Percentiles rank a stretch among this genome's conserved stretches.
These are phyloP conservation scores for Cottus gobio DNA, from an alignment of 2,113 vertebrate species.

Conservation along the genomic window DNA sequence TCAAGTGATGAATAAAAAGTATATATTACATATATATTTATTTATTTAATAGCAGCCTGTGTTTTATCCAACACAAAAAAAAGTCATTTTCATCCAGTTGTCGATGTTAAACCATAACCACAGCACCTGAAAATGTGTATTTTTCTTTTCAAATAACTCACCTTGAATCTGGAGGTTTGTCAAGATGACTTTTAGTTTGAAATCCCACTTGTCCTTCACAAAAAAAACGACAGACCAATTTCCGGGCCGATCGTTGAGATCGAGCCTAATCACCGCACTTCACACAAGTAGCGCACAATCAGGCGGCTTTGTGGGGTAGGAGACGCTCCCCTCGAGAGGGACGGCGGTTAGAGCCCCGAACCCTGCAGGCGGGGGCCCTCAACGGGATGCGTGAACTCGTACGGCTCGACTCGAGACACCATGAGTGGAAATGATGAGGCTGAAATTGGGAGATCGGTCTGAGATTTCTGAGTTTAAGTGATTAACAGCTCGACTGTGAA, in stretches of 20 bases:
- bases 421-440: neutral
- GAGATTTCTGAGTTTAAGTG: constrained; percentile 12
- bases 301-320: constrained; percentile 29
- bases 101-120: neutral
- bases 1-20: neutral
- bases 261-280: constrained; percentile 44
- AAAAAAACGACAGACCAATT: constrained; percentile 30
- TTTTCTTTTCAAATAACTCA: neutral
- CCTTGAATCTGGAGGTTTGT: neutral
- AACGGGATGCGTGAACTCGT: neutral
- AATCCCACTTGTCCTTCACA: constrained; percentile 47
- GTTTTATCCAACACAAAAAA: neutral
- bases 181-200: constrained; percentile 14
- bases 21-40: no score
- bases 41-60: neutral
- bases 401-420: neutral
- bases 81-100: neutral
- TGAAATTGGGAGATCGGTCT: constrained; percentile 1
- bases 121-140: neutral
- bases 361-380: no score
- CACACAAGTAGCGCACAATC: constrained; percentile 55
- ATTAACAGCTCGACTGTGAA: constrained; percentile 23
- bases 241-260: constrained; percentile 45
- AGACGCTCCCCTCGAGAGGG: constrained; percentile 15
- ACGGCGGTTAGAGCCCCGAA: constrained; percentile 2